A percentile compares a stretch with the other conserved stretches of the same genome.
phyloP scores from a whole-genome alignment of 1,140 invertebrate genomes.

The Drosophila nigrodunni region DNA sequence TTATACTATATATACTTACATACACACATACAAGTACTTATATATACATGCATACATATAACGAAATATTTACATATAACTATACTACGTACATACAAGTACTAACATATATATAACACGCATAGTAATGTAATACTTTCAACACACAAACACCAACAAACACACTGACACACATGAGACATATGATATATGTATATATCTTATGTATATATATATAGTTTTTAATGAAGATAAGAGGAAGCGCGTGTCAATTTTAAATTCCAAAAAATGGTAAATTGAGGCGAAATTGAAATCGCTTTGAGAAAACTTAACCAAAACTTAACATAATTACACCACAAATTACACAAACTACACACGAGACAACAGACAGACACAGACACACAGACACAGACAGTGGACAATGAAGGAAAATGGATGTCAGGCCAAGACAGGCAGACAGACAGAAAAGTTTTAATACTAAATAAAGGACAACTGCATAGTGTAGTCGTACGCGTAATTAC shows the following conservation, averaged over 20 bases:
- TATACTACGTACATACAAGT: constrained; percentile 41
- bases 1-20: constrained; percentile 64
- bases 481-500: constrained; percentile 82
- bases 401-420: constrained; percentile 51
- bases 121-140: constrained; percentile 60
- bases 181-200: constrained; percentile 45
- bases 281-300: constrained; percentile 33
- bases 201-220: constrained; percentile 62
- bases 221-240: constrained; percentile 52
- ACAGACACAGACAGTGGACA: constrained; percentile 58
- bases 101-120: constrained; percentile 58
- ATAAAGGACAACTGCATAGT: constrained; percentile 79
- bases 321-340: constrained; percentile 82
- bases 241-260: constrained; percentile 77
- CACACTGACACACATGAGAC: constrained; percentile 41
- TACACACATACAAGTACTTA: constrained; percentile 64
- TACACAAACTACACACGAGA: constrained; percentile 66
- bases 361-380: constrained; percentile 46
- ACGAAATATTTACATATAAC: constrained; percentile 62
- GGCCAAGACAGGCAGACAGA: constrained; percentile 4
- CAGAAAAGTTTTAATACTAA: constrained; percentile 55
- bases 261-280: constrained; percentile 21
- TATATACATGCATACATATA: constrained; percentile 40
- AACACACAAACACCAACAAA: constrained; percentile 18
- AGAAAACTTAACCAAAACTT: constrained; percentile 54